A percentile compares a stretch with the other conserved stretches of the same genome.
Conservation (phyloP, 1,140 invertebrate genomes). For the Cyrtorhinus lividipennis region DNA sequence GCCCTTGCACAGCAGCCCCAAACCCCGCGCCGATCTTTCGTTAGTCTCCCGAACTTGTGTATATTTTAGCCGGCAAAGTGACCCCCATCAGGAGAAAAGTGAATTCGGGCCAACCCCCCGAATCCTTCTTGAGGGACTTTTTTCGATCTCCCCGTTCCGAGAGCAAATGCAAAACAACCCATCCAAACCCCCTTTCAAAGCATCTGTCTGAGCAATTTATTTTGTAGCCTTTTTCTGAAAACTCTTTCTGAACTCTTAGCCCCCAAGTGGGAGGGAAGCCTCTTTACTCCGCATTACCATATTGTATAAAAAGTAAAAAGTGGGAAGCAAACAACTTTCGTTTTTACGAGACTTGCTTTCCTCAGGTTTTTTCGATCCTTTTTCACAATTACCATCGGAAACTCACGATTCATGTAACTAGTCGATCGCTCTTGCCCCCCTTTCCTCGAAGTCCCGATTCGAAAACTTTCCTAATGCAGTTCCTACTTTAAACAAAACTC, state of each 20-base stretch:
- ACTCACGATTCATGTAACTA: background rate
- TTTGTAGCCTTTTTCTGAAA: constrained; percentile 1
- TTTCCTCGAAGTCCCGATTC: no score
- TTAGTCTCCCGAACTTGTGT: background rate
- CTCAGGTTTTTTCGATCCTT: background rate
- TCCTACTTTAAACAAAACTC: no score
- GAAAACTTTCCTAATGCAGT: no score
- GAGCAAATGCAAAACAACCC: constrained; percentile 8
- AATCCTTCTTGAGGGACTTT: background rate
- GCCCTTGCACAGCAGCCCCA: background rate
- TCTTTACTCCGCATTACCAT: background rate
- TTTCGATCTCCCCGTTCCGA: background rate
- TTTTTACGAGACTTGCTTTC: background rate
- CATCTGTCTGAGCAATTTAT: constrained; percentile 8
- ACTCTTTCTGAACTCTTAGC: constrained; percentile 6
- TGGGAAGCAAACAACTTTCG: background rate
- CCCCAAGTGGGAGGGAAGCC: background rate
- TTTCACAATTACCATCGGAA: background rate
- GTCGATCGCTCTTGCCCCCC: no score
- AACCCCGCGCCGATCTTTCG: background rate
- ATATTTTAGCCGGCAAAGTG: constrained; percentile 8
- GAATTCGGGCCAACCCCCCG: background rate
- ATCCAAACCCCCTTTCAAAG: constrained; percentile 5
- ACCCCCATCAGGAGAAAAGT: constrained; percentile 2
- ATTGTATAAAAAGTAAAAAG: background rate